Evolutionary conservation across 1,140 invertebrate species (phyloP), one percentile per base, ranked within the genome.

Genomic region (Orchesella cincta): DNA sequence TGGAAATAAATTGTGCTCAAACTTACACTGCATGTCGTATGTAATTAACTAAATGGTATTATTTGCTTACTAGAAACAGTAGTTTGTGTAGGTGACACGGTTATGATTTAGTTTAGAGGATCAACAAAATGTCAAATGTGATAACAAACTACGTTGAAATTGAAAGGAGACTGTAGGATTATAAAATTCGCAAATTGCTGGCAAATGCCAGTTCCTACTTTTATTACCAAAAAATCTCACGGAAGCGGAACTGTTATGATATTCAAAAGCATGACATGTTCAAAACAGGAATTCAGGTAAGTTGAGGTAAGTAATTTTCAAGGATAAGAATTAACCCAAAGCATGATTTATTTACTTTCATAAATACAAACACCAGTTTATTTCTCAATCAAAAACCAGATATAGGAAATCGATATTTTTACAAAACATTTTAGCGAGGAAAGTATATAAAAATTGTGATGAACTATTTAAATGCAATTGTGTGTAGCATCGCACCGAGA

Each of bases 401-500:
- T 51, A 28, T 23, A 79, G 29, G 75, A 74, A 73, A 39, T 20
- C 73, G 39, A 39, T 29, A 79, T 35, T 71, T 79, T 36, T 76
- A 79, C n/a, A 73, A 77, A 18, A 77, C 74, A 54, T 54, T 76
- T 46, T 52, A 71, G 64, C 35, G 76, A 51, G 34, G 46, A 71
- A 64, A 76, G 46, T 52, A 79, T n/a, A 73, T 46, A 46, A 5
- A 46, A 46, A 18, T 18, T 8, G 39, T 8, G 39, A 75, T 20
- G 31, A 57, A 79, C 92, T 88, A 95, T 88, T 94, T 93, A 85
- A 99, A 99, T 72, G 97, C 95, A 86, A 98, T 94, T 29, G 96
- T 97, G 85, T 99, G 97, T 29, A 99, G 88, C 97, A 99, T 99
- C 26, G 98, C 95, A n/a, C 97, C 98, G 81, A 99, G 88, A 87